Base-by-base conservation (phyloP, 2,888 invertebrate species). In the Electrophaes corylata region DNA sequence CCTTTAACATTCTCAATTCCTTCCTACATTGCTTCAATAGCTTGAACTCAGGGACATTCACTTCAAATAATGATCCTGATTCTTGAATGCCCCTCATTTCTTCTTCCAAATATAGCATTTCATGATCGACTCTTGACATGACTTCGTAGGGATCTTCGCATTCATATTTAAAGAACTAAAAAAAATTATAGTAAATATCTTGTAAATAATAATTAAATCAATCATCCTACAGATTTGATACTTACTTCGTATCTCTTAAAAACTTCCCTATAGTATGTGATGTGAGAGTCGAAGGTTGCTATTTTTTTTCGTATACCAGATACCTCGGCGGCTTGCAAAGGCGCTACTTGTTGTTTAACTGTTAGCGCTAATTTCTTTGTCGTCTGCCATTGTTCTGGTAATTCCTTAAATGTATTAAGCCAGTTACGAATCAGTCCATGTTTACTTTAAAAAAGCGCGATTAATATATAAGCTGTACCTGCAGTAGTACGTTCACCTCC, bases 301-400 rank as follows among this genome's bases (percentile, higher is more conserved):
- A 98, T 96, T 78, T 96, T 96, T 75, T 96, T 96, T 37, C 98
- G 93, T 50, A 99, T 97, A 67, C 96, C 96, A 10, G 97, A 94
- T 2, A 99, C 98, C 92, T 99, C 98, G 6, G 96, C 95, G 26
- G 98, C 98, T 91, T 98, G 98, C 35, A 99, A 84, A 0, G 99
- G 98, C 4, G 98, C 98, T 20, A 99, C 98, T 85, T 97, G 97
- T 81, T 98, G 98, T 79, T 98, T 98, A 3, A 98, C 96, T 33
- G 96, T 96, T 18, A 96, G 88, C 0, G 98, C 97, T 57, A 98
- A 93, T 87, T 98, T 98, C 83, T 98, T 98, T 0, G 98, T 98
- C 67, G 97, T 96, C 71, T 95, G 95, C 99, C 99, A 99, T 84
- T 98, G 97, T 78, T 98, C 98, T 10, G 99, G 99, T 52, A 99